Evolutionary conservation across 2,113 vertebrate species (phyloP), one percentile per base, ranked within the genome.

Genomic region (Ursus arctos): DNA sequence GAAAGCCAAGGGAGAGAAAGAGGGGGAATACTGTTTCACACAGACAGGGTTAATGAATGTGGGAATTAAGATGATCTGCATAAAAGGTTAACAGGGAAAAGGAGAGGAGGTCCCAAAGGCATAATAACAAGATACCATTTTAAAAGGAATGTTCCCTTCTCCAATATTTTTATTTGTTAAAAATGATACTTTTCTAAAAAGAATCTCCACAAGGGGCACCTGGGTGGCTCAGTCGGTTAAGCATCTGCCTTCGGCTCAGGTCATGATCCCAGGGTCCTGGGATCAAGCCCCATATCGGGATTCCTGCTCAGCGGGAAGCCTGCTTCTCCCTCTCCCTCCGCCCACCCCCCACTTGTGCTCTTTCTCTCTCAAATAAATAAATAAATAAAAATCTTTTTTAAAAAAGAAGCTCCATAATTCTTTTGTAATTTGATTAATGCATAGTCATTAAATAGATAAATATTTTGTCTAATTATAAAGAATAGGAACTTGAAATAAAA

Each of bases 401-500:
- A 26, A 65, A 67, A 67, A 96, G 28, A 79, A 93, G 74, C 6
- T 84, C 72, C 31, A 55, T 74, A 92, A 93, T 88, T 92, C 28
- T 95, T 12, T 4, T 1, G 0, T 61, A 16, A 96, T 13, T 14
- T 33, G 40, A 79, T 28, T 87, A 83, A 4, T 63, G n/a, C n/a
- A 89, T 18, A 72, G 31, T 16, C 59, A 87, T 67, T 72, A 88
- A 96, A 88, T 13, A 82, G 43, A 47, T 57, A 85, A 95, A 76
- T 7, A 6, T 71, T 79, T 61, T 91, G 7, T 43, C 26, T 89
- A 80, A 51, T 14, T 55, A 16, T 67, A 14, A 80, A 82, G 11
- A 85, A 61, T 26, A 36, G 53, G 88, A 95, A 69, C 33, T 80
- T 88, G 67, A 89, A 94, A 95, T 85, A 93, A 93, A 84, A 86